A percentile compares a stretch with the other conserved stretches of the same genome.
Evolutionary conservation across 1,140 invertebrate genomes (phyloP).

Genomic region (Leptinotarsa texana): DNA sequence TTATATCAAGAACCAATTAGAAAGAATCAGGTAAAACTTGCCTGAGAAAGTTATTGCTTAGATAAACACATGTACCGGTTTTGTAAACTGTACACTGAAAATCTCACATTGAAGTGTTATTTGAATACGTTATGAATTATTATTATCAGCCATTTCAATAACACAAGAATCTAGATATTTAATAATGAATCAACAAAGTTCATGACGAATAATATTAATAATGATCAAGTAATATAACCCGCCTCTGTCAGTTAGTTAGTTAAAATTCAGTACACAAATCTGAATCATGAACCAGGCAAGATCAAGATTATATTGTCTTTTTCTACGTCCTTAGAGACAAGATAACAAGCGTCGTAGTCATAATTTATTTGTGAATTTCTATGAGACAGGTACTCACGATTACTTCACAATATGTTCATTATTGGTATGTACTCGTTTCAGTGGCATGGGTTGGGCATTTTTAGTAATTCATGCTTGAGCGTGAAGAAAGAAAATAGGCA

Average conservation of each 20-base stretch:
- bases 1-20: too few species aligned
- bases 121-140: too few species aligned
- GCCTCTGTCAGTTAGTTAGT: background rate
- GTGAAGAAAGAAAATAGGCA: background rate
- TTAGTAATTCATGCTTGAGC: background rate
- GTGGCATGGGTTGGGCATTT: background rate
- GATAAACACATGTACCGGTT: too few species aligned
- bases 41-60: too few species aligned
- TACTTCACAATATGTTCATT: constrained; percentile 31
- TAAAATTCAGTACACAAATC: background rate
- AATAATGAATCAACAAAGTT: too few species aligned
- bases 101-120: too few species aligned
- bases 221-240: too few species aligned
- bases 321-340: background rate
- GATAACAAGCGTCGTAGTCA: constrained; percentile 15
- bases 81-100: too few species aligned
- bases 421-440: constrained; percentile 7
- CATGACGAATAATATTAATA: too few species aligned
- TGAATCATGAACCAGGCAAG: background rate
- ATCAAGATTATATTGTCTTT: constrained; percentile 9
- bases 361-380: constrained; percentile 32
- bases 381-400: constrained; percentile 30
- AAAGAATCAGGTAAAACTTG: too few species aligned
- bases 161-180: too few species aligned
- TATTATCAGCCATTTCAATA: too few species aligned